Evolutionary conservation across 2,113 vertebrate species (phyloP), one percentile per base, ranked within the genome.

Genomic region (Sturnira hondurensis): DNA sequence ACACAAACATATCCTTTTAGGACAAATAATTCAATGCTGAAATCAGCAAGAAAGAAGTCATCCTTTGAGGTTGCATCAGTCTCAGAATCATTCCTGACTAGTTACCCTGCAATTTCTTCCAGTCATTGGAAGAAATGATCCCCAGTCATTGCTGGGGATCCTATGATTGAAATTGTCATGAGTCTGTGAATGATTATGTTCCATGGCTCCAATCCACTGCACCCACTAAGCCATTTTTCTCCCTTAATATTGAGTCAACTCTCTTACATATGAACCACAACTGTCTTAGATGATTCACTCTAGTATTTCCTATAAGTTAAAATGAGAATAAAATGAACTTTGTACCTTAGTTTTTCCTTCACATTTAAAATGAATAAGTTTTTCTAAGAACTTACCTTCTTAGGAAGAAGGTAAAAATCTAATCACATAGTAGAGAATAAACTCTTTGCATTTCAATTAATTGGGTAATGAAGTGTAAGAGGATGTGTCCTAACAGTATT

Each of bases 401-500:
- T n/a, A 86, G 20, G 13, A 63, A 54, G 7, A 70, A 94, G 19
- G 16, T 56, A 38, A 87, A 91, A 82, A n/a, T 61, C 2, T 3
- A 67, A 26, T 47, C 7, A 28, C 14, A 86, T 8, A 80, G 14
- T 52, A 63, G 16, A 67, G 10, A 85, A 86, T 52, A n/a, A 87
- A 81, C 28, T 82, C 28, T 92, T 88, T 78, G 15, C 1, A 65
- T 70, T 84, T 10, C 17, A 89, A 47, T 89, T 61, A 83, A 70
- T 26, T 67, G 58, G 33, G 26, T 19, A 67, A 22, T 87, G 77
- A 94, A 89, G 70, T 50, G n/a, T 52, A 85, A 91, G 56, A 73
- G 10, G 80, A 90, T 65, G 0, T 93, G 67, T 97, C 95, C 95
- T 97, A 97, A 88, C 86, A 96, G 84, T 82, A 86, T 97, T 94